Evolutionary conservation across 1,140 invertebrate genomes (phyloP), one percentile per base, ranked within the genome.

Genomic region (Drosophila pectinifera): DNA sequence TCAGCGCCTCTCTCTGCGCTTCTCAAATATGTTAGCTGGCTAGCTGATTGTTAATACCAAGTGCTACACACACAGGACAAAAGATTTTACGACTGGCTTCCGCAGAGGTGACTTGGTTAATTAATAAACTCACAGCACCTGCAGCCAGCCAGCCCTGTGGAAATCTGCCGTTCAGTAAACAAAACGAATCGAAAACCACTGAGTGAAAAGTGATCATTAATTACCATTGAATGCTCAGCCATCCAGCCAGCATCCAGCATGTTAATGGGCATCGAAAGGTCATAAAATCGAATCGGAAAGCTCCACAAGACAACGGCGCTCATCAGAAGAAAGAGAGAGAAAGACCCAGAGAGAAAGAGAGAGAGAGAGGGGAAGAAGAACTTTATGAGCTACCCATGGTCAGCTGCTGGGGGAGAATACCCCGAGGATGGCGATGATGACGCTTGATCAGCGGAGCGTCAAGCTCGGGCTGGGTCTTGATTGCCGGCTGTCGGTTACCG

Each of bases 401-500:
- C 46, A 74, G 43, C 48, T 36, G 31, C 48, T 36, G 31, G 24
- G 18, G 28, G n/a, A 51, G 43, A 48, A 73, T 76, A 51, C 24
- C 45, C 48, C 28, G 26, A 58, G 42, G 68, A 51, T 65, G 72
- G 62, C 73, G 57, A 63, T 65, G 72, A 74, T 73, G 57, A 63
- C 38, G 48, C 38, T 75, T 65, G 75, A 46, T 56, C 80, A 83
- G 73, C 80, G 64, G 69, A 84, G 80, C 80, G 65, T 75, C 68
- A 75, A 70, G 48, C 54, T 73, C 38, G 46, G 67, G 61, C 38
- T 45, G 56, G 38, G 49, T 42, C 46, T 73, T 82, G 74, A 88
- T 86, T 86, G 83, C 72, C 57, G 64, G 63, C 73, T 78, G 78
- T 67, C 78, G 64, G 85, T 88, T 88, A 86, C 83, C 83, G 83